A percentile compares a stretch with the other conserved stretches of the same genome.
These are phyloP conservation scores for Patella pellucida DNA, from an alignment of 2,888 invertebrate species.

Conservation along the genomic window DNA sequence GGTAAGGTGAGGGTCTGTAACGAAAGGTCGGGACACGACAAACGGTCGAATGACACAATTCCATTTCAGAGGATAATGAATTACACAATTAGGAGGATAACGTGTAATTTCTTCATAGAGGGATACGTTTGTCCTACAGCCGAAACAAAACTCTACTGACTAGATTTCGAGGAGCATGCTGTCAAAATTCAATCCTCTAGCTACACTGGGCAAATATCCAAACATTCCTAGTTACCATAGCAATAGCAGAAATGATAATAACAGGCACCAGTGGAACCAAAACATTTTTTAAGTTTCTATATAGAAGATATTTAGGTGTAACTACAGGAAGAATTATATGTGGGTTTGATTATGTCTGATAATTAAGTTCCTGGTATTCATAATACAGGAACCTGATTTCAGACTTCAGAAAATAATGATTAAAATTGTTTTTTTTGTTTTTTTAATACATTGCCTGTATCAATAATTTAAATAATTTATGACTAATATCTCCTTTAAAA, in stretches of 20 bases:
- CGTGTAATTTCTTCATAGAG: conserved; percentile 1
- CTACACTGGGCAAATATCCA: background rate
- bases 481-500: too few relatives aligned
- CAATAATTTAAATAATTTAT: too few relatives aligned
- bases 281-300: too few relatives aligned
- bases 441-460: too few relatives aligned
- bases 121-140: conserved; percentile 7
- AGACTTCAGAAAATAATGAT: too few relatives aligned
- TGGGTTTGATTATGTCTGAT: too few relatives aligned
- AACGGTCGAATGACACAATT: conserved; percentile 8
- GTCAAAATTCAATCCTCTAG: background rate
- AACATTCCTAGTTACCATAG: conserved; percentile 9
- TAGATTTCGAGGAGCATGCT: background rate
- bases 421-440: too few relatives aligned
- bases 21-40: conserved; percentile 1
- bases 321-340: too few relatives aligned
- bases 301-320: too few relatives aligned
- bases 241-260: background rate
- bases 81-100: background rate
- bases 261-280: background rate
- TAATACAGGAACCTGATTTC: too few relatives aligned
- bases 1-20: conserved; percentile 4
- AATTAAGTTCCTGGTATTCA: too few relatives aligned
- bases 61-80: conserved; percentile 6
- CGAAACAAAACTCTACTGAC: background rate